A percentile compares a stretch with the other conserved stretches of the same genome.
Evolutionary conservation across 2,888 invertebrate genomes (phyloP).

Genomic region (Drosophila lutescens): DNA sequence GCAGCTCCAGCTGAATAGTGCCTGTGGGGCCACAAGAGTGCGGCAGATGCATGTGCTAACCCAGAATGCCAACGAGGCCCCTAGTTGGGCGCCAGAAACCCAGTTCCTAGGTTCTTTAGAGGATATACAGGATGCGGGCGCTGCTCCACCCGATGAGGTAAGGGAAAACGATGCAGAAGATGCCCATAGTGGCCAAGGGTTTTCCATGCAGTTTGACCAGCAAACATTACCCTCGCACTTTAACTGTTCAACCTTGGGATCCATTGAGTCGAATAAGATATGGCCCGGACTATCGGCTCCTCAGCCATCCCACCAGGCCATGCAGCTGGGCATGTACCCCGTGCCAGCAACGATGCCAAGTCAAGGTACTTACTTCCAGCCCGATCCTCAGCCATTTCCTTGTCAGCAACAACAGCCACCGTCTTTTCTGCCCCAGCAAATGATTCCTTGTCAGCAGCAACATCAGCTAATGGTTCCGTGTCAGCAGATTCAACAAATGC

Average conservation of each 20-base stretch:
- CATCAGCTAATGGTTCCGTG: neutral
- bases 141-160: neutral
- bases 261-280: too few relatives aligned
- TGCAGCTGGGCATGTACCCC: slow-evolving; percentile 22
- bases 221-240: neutral
- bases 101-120: neutral
- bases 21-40: slow-evolving; percentile 21
- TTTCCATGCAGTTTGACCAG: neutral
- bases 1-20: slow-evolving; percentile 48
- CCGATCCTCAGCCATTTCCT: neutral
- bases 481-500: neutral
- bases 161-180: neutral
- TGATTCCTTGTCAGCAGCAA: slow-evolving; percentile 10
- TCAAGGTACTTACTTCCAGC: neutral
- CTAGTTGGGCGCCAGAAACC: neutral
- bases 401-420: slow-evolving; percentile 1
- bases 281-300: neutral
- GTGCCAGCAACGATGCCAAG: neutral
- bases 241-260: neutral
- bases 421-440: slow-evolving; percentile 2
- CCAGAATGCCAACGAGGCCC: neutral
- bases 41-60: slow-evolving; percentile 3
- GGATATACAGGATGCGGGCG: neutral
- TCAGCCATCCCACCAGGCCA: neutral
- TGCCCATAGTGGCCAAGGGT: neutral